Percentiles rank a stretch among this genome's conserved stretches.
phyloP scores from a whole-genome alignment of 1,140 invertebrate species.

The Lordiphosa mommai region DNA sequence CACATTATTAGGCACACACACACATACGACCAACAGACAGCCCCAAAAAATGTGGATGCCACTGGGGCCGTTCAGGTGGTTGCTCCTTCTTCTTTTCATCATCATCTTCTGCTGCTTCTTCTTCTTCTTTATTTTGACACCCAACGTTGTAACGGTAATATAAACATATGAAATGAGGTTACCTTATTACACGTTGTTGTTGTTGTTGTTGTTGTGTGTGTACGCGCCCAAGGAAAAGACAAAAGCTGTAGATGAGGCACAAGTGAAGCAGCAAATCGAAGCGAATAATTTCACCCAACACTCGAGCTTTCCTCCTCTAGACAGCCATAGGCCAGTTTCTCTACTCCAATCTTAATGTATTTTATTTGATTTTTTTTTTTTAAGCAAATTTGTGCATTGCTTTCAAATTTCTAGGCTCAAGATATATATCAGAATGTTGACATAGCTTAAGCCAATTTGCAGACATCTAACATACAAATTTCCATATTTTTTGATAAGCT shows the following conservation, averaged over 20 bases:
- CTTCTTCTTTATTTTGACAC: slow-evolving; percentile 4
- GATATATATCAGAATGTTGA: too few species aligned
- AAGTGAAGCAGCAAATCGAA: slow-evolving; percentile 45
- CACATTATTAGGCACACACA: slow-evolving; percentile 70
- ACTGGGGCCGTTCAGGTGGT: slow-evolving; percentile 23
- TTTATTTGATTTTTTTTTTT: too few species aligned
- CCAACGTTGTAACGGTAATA: slow-evolving; percentile 55
- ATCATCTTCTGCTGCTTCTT: neutral
- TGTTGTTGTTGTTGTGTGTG: slow-evolving; percentile 33
- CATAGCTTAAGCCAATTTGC: too few species aligned
- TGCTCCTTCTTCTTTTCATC: too few species aligned
- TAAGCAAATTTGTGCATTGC: too few species aligned
- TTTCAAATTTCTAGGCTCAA: too few species aligned
- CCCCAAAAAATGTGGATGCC: slow-evolving; percentile 13
- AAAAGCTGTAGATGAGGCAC: slow-evolving; percentile 2
- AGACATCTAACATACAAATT: too few species aligned
- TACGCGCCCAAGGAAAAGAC: slow-evolving; percentile 22
- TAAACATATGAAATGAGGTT: slow-evolving; percentile 77
- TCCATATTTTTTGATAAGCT: too few species aligned
- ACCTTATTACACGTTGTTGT: slow-evolving; percentile 62
- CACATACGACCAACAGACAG: slow-evolving; percentile 9
- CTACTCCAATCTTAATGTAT: too few species aligned
- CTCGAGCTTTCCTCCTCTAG: neutral
- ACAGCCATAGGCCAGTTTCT: neutral
- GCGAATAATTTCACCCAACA: slow-evolving; percentile 49